Conservation (phyloP, 2,888 invertebrate genomes). For the Agrilus biguttatus region DNA sequence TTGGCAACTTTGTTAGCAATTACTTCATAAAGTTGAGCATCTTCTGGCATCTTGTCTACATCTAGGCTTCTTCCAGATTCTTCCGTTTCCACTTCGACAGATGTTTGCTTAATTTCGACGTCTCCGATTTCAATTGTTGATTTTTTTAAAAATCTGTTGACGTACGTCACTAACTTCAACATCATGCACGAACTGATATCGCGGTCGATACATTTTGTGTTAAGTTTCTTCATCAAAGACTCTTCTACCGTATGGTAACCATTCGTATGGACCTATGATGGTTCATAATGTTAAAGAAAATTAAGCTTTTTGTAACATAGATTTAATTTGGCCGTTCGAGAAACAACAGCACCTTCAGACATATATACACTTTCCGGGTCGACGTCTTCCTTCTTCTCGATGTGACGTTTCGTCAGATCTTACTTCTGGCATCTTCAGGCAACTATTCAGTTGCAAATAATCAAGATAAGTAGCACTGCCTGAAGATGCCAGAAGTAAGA, state of each 20-base stretch:
- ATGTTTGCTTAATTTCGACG: slow-evolving; percentile 57
- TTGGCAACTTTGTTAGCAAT: slow-evolving; percentile 62
- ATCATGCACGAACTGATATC: slow-evolving; percentile 73
- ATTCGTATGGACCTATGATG: slow-evolving; percentile 29
- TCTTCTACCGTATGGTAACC: slow-evolving; percentile 43
- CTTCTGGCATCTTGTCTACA: slow-evolving; percentile 33
- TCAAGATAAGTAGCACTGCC: no score
- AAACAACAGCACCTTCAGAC: no score
- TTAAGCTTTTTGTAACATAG: no score
- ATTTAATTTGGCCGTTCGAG: no score
- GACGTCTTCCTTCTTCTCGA: no score
- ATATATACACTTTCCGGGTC: no score
- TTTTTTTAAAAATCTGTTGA: slow-evolving; percentile 64
- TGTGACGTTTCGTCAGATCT: no score
- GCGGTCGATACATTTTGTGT: slow-evolving; percentile 59
- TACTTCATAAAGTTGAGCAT: slow-evolving; percentile 42
- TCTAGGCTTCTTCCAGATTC: slow-evolving; percentile 24
- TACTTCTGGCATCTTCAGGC: no score
- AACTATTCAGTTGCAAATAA: no score
- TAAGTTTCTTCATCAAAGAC: slow-evolving; percentile 56
- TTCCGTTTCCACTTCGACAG: slow-evolving; percentile 34
- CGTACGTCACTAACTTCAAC: slow-evolving; percentile 67
- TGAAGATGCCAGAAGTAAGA: no score
- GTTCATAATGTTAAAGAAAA: neutral
- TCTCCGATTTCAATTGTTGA: slow-evolving; percentile 64